Evolutionary conservation across 2,113 vertebrate species (phyloP), one percentile per base, ranked within the genome.

Genomic region (Cygnus atratus): DNA sequence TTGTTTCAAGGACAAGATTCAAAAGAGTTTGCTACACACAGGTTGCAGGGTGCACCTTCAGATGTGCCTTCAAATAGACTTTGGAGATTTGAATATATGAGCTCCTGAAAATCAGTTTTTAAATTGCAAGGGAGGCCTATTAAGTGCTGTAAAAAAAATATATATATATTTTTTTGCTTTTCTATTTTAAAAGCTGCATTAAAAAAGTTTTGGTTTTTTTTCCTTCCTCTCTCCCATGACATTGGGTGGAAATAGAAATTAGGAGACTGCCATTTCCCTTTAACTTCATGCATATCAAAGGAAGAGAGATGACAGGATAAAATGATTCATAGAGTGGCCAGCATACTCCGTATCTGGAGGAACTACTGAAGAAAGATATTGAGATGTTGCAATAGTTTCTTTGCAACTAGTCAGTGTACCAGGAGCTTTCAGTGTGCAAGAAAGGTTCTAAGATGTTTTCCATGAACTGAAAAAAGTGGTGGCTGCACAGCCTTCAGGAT

Each of bases 1-100:
- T 98, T 98, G 97, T 98, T 98, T 98, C 98, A 98, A 98, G 98
- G 98, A 98, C 97, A 98, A 96, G 97, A 98, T 97, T 98, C 97
- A 98, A 98, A 98, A 98, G 97, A 96, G 95, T 96, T 97, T 97
- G 97, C 98, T 96, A 96, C 93, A 98, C 94, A 97, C 96, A 97
- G 98, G 98, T 98, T 98, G 97, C 97, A 98, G 96, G 97, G 98
- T 97, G 96, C 97, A 94, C 95, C 96, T 97, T 98, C 96, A 98
- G 98, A 98, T 97, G 97, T 97, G 94, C 90, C 98, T 98, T 98
- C 98, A 98, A 98, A 98, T 98, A 97, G 94, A 96, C 88, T 97
- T 96, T 95, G 94, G 97, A 96, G 86, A 98, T 98, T 98, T 98
- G 98, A 98, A 98, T 98, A 98, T 97, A 94, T 97, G 95, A 97